Base-by-base conservation (phyloP, 2,113 vertebrate genomes). In the Cyanoderma ruficeps region DNA sequence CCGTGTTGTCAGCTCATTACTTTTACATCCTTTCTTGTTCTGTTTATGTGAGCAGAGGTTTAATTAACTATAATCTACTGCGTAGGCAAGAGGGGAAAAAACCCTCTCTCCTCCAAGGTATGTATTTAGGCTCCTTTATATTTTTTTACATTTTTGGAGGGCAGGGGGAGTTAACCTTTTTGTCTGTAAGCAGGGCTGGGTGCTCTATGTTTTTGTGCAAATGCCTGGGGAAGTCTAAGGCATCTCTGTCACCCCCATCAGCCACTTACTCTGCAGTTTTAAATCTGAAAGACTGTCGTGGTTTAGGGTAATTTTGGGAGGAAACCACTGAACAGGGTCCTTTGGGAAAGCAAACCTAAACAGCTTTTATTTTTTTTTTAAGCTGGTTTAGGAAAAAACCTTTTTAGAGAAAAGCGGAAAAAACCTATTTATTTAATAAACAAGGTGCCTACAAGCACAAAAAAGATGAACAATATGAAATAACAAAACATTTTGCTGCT, bases 61-160 rank as follows among this genome's bases (percentile, higher is more conserved):
- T 98, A 98, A 98, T 98, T 98, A 98, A 98, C 98, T 97, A 88
- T 98, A 98, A 98, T 97, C 94, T 97, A 97, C 96, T 94, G 86
- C 78, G 70, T 94, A 97, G 97, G 96, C 94, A 97, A 97, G 89
- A 92, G 87, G n/a, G n/a, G 55, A 53, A 90, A 94, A 95, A 91
- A 24, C 1, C 1, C 31, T 31, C 60, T 83, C 82, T 92, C 77
- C 92, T 95, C 92, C 81, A 86, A 76, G 77, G 87, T 94, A 79
- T 75, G 47, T 95, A 84, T 90, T 96, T 94, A 91, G 87, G 41
- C 39, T 88, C 80, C 69, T 21, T 77, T 61, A 69, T 56, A 87
- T 69, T 95, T 91, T 87, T 72, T n/a, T 94, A 56, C 13, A 53
- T 79, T 96, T 88, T 96, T 35, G 16, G 27, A 15, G 24, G 35